Evolutionary conservation across 2,888 invertebrate species (phyloP), one percentile per base, ranked within the genome.

Genomic region (Campoplex capitator): DNA sequence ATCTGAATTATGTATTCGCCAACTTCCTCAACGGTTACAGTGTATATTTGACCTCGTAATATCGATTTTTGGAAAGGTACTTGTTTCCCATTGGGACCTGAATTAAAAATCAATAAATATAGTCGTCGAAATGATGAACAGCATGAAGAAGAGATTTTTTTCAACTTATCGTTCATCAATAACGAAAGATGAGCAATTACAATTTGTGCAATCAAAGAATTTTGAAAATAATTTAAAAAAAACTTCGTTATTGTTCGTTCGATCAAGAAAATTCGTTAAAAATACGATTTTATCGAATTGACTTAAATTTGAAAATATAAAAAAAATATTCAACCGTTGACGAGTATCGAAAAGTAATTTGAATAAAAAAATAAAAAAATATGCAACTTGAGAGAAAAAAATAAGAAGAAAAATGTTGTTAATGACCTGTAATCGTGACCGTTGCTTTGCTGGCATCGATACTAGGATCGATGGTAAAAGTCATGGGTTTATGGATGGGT

Each of bases 1-100:
- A 98, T 97, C 89, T 97, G 97, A 73, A 98, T 97, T 75, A 97
- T 96, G 94, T 98, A 98, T 1, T 98, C 96, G 0, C 98, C 98
- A 62, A 99, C 98, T 90, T 97, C 97, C 88, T 97, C 97, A 0
- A 99, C 98, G 3, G 97, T 97, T 94, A 98, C 89, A 0, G 93
- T 93, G 65, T 93, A 94, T 18, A 91, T 92, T 51, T 93, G 91
- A 13, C 93, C 93, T 58, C 94, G 92, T 28, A 94, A 89, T 35
- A 91, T 92, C 28, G 94, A 93, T 83, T 92, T 94, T 88, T 95
- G 94, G 7, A 94, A 92, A 2, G 95, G 93, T 56, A 95, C 91
- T 45, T 90, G 90, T 78, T 94, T 94, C 56, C 94, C 94, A 51
- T 92, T 94, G 28, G 95, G 95, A 74, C 94, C 95, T 95, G 84